Conservation (phyloP, 1,140 invertebrate genomes). For the Oncopeltus fasciatus region DNA sequence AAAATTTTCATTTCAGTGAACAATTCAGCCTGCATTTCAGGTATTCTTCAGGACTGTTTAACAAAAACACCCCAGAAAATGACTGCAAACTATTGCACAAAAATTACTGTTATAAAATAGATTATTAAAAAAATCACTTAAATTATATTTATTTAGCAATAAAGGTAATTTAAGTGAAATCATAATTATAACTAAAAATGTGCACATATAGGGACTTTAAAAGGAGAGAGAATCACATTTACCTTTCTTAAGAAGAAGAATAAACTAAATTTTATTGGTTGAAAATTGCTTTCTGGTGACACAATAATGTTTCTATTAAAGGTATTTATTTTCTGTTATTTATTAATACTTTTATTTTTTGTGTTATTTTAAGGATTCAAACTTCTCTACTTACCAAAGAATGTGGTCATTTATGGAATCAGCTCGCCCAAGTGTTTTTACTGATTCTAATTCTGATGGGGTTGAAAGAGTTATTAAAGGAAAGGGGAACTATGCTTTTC, state of each 20-base stretch:
- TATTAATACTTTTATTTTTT: not conserved
- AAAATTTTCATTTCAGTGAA: too few relatives aligned
- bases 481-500: conserved; percentile 75
- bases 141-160: not conserved
- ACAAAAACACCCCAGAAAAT: not conserved
- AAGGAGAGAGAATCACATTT: too few relatives aligned
- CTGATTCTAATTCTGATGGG: conserved; percentile 68
- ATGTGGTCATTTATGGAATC: conserved; percentile 92
- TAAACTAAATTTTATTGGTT: too few relatives aligned
- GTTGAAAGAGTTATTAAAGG: conserved; percentile 70
- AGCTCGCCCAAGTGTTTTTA: conserved; percentile 67
- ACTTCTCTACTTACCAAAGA: conserved; percentile 76
- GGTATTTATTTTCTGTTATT: not conserved
- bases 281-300: too few relatives aligned
- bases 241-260: too few relatives aligned
- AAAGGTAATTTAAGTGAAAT: too few relatives aligned
- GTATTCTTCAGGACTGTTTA: too few relatives aligned
- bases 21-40: too few relatives aligned
- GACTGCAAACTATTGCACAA: not conserved
- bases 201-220: too few relatives aligned
- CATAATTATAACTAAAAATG: too few relatives aligned
- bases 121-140: too few relatives aligned
- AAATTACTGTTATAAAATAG: not conserved
- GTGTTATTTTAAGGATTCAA: conserved; percentile 58
- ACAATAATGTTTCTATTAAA: too few relatives aligned